Evolutionary conservation across 92 coral and sea anemone species (phyloP), one percentile per base, ranked within the genome.

Genomic region (Hydrozoanthus gracilis): DNA sequence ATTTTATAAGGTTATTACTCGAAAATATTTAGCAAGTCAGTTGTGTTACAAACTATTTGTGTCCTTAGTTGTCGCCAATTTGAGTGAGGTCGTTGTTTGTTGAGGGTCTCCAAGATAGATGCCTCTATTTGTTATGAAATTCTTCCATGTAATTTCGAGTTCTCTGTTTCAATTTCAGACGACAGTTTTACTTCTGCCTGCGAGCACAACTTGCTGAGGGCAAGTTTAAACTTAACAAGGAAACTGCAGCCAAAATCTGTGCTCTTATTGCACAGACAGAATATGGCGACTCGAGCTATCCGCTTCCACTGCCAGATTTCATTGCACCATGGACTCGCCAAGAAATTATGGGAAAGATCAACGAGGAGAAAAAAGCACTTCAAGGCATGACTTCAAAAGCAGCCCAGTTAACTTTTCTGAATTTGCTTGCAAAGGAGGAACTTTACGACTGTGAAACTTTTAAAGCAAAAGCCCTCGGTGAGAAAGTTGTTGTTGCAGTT

Each of bases 191-290:
- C 71, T 89, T 93, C 51, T 95, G 96, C 78, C 88, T 96, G 18
- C 92, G 90, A 83, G 74, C 89, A 20, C 98, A 95, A 67, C 88
- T 96, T 10, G 89, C 92, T 68, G 98, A 96, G 60, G 95, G 95
- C 48, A 95, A 96, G 86, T 96, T 96, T 65, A 90, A 90, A 56
- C 86, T 93, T 56, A 90, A 88, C 14, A 92, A 85, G 76, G 94
- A 93, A 44, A 88, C 88, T 65, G 97, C 96, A 20, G 95, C 92
- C 10, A 90, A 89, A 54, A 82, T 97, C 7, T 92, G 98, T 89
- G 97, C 99, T 18, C 88, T 97, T 8, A 89, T 93, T 87, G 95
- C 95, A 35, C 99, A 97, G 83, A 93, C 87, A 16, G 99, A 97
- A 64, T 91, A 89, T 39, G 99, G 99, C 9, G 97, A 97, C 83